Base-by-base conservation (phyloP, 1,140 invertebrate genomes). In the Cotesia chilonis region DNA sequence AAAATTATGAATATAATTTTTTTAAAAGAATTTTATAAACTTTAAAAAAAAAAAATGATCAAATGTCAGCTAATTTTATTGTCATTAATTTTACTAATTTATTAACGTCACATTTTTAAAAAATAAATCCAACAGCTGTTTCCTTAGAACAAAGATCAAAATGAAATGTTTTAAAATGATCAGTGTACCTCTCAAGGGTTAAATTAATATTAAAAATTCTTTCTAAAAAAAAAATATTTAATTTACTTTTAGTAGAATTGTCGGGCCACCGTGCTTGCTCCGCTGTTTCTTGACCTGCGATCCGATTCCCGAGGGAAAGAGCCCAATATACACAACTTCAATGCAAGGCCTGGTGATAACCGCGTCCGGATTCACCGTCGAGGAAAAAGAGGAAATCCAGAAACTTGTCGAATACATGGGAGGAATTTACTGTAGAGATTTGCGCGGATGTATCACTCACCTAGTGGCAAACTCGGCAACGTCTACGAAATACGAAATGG, bases 351-450 rank as follows among this genome's bases (percentile, higher is more conserved):
- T 95, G 3, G 87, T 92, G 5, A 85, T 96, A 37, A 92, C 92
- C 6, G 90, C 92, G 64, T 94, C 94, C 61, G 92, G 92, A 59
- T 87, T 96, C 37, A 83, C 87, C 51, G 88, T 87, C 77, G 78
- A 87, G 55, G 83, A 85, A 63, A 94, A 95, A 91, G 88, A 90
- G 76, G 84, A 90, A 38, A 85, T 96, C 4, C 89, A 91, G 79
- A 85, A 88, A 28, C 91, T 91, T 78, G 90, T 97, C 0, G 88
- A 92, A 77, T 92, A 91, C 81, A 97, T 97, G 95, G 94, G 93
- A 69, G 96, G 95, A 4, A 86, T 91, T 10, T 95, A 92, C 76
- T 91, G 88, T 10, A 90, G 90, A 74, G 89, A 90, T 66, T 89
- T 97, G 47, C 91, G 92, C 38, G 88, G 89, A 67, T 89, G 90